These are phyloP conservation scores for Ceratina japonica DNA, from an alignment of 1,140 invertebrate species.

Conservation along the genomic window DNA sequence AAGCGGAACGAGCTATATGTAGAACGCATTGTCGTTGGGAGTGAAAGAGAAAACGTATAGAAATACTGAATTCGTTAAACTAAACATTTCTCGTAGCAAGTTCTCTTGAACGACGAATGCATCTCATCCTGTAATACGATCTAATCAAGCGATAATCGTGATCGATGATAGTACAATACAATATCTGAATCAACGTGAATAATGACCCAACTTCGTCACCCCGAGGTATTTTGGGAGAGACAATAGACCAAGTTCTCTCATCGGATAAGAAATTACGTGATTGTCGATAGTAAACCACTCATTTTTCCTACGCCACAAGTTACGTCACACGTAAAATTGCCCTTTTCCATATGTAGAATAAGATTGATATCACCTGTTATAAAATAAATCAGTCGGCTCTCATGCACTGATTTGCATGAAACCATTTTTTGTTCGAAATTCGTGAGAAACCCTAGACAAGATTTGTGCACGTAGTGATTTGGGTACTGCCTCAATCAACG, in stretches of 20 bases:
- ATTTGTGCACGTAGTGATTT: too few species aligned
- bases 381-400: too few species aligned
- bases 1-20: slow-evolving; percentile 53
- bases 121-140: background rate
- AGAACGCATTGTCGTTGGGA: too few species aligned
- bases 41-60: too few species aligned
- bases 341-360: slow-evolving; percentile 6
- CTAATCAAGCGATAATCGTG: slow-evolving; percentile 34
- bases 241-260: slow-evolving; percentile 34
- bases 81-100: too few species aligned
- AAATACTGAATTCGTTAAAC: too few species aligned
- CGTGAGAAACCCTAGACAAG: too few species aligned
- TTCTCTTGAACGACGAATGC: too few species aligned
- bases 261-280: slow-evolving; percentile 28
- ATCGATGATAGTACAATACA: slow-evolving; percentile 21
- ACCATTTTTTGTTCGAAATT: too few species aligned
- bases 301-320: background rate
- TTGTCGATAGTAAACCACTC: slow-evolving; percentile 27
- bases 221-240: slow-evolving; percentile 22
- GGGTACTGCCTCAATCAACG: too few species aligned
- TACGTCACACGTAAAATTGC: background rate
- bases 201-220: slow-evolving; percentile 19
- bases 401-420: too few species aligned
- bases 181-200: slow-evolving; percentile 33
- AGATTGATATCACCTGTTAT: too few species aligned